Evolutionary conservation across 2,888 invertebrate species (phyloP).

Genomic region (Amaurobius ferox): DNA sequence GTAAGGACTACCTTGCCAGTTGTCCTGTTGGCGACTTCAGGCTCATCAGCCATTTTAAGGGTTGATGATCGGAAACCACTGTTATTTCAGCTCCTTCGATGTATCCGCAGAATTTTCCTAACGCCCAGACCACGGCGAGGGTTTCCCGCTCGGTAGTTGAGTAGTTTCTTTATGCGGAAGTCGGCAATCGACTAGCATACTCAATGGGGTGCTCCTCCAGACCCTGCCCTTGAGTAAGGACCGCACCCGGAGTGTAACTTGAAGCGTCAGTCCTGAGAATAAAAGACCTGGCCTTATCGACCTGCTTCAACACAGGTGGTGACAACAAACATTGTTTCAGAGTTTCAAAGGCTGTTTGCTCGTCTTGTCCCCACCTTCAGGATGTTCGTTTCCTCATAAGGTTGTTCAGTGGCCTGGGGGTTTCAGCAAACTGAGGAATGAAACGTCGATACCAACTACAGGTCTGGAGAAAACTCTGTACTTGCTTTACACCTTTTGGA

Average conservation of each 20-base stretch:
- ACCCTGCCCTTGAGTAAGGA: neutral
- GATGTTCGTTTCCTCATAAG: conserved; percentile 19
- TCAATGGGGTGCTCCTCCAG: conserved; percentile 6
- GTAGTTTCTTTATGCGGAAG: conserved; percentile 1
- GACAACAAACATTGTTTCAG: neutral
- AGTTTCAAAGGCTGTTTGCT: neutral
- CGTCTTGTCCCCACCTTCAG: neutral
- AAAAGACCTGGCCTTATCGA: neutral
- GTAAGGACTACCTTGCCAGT: conserved; percentile 17
- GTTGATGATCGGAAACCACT: conserved; percentile 24
- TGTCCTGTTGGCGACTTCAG: conserved; percentile 1
- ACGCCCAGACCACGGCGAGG: neutral
- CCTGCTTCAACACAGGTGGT: neutral
- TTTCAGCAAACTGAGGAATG: conserved; percentile 4
- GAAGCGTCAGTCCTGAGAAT: neutral
- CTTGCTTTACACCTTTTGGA: conserved; percentile 19
- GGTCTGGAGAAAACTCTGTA: conserved; percentile 33
- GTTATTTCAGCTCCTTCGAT: neutral
- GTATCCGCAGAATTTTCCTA: conserved; percentile 22
- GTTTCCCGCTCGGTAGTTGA: conserved; percentile 14
- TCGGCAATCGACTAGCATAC: neutral
- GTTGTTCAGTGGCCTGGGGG: conserved; percentile 9
- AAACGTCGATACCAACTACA: conserved; percentile 19
- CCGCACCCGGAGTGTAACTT: neutral
- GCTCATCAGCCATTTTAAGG: conserved; percentile 17